Percentiles rank a stretch among this genome's conserved stretches.
Evolutionary conservation across 1,140 invertebrate species (phyloP).

Genomic region (Bombus picipes): DNA sequence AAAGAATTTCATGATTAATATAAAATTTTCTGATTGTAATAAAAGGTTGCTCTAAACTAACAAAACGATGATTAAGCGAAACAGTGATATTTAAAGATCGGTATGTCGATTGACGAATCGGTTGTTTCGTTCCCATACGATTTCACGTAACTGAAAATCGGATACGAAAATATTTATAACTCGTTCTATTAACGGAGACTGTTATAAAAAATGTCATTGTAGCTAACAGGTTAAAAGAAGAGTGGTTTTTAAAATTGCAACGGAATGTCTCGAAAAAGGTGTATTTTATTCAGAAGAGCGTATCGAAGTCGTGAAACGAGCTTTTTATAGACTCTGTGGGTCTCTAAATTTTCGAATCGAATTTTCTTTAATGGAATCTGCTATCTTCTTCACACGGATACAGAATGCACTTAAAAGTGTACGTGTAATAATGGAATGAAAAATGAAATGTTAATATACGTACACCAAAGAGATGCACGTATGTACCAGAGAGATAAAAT

Average conservation of each 20-base stretch:
- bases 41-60: no score
- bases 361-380: conserved; percentile 1
- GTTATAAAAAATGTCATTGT: not conserved
- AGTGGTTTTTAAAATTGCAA: not conserved
- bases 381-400: not conserved
- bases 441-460: no score
- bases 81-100: no score
- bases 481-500: no score
- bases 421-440: no score
- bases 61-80: no score
- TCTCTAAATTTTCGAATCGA: not conserved
- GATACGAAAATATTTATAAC: not conserved
- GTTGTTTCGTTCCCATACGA: no score
- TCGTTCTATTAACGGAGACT: not conserved
- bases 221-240: not conserved
- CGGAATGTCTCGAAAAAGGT: not conserved
- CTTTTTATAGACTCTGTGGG: not conserved
- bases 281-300: not conserved
- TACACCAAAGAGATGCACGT: no score
- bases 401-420: no score
- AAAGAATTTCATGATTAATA: not conserved
- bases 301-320: not conserved
- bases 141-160: no score
- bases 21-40: no score
- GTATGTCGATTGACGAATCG: no score